phyloP scores from a whole-genome alignment of 2,113 vertebrate species.

The Spilogale gracilis region DNA sequence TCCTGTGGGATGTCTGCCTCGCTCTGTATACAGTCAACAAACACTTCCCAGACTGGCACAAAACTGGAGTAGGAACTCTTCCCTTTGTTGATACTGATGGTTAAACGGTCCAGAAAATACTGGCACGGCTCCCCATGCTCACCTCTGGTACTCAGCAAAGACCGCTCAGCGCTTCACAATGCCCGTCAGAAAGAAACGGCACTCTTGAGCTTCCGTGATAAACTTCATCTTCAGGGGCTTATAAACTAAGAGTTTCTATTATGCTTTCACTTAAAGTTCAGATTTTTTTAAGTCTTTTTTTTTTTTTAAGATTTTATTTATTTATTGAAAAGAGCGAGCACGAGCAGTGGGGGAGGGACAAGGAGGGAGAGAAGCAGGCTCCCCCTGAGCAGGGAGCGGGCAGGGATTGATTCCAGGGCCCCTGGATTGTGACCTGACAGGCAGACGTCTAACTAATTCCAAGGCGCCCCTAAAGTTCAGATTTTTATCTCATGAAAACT shows the following conservation, averaged over 20 bases:
- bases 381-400: too few species aligned
- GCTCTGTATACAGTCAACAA: background rate
- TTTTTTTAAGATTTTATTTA: too few species aligned
- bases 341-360: too few species aligned
- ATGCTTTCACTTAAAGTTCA: slow-evolving; percentile 8
- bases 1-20: background rate
- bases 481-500: slow-evolving; percentile 10
- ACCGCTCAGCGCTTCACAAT: background rate
- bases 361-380: too few species aligned
- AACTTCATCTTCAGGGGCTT: background rate
- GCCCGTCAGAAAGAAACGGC: background rate
- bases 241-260: background rate
- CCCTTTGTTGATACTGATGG: background rate
- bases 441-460: too few species aligned
- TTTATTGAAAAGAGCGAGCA: too few species aligned
- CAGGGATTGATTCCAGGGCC: too few species aligned
- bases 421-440: too few species aligned
- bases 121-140: background rate
- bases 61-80: background rate
- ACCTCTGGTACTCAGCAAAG: background rate
- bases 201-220: background rate
- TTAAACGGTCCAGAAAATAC: background rate
- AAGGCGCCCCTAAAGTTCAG: background rate
- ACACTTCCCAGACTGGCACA: background rate
- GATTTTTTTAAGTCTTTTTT: background rate